Evolutionary conservation across 1,140 invertebrate genomes (phyloP).

Genomic region (Rhopalosiphum maidis): DNA sequence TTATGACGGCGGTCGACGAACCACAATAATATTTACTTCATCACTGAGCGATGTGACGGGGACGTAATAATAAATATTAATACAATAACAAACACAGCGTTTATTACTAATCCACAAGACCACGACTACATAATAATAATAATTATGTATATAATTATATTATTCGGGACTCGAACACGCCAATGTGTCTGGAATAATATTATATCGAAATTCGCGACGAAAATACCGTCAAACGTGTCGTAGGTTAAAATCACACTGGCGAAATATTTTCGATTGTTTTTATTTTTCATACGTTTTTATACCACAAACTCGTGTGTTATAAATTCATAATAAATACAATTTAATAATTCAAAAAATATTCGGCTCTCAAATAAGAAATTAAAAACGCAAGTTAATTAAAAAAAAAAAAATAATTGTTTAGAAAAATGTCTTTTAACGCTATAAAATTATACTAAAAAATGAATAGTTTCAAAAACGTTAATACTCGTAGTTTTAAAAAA

Average conservation of each 20-base stretch:
- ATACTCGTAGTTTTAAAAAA: too few relatives aligned
- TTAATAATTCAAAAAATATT: neutral
- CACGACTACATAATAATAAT: neutral
- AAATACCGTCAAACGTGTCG: neutral
- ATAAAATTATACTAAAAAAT: too few relatives aligned
- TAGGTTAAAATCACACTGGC: neutral
- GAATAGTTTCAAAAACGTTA: neutral
- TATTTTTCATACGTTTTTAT: neutral
- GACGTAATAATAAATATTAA: neutral
- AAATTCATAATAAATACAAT: too few relatives aligned
- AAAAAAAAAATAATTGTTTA: neutral
- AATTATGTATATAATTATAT: neutral
- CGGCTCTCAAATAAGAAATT: neutral
- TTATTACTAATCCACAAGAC: neutral
- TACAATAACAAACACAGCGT: neutral
- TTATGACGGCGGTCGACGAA: neutral
- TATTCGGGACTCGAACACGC: neutral
- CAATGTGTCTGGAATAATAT: neutral
- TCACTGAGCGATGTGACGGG: neutral
- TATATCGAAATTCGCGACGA: neutral
- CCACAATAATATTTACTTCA: neutral
- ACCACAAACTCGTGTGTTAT: neutral
- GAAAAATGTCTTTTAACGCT: neutral
- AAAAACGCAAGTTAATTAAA: neutral
- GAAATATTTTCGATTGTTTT: neutral